These are phyloP conservation scores for Sitta carolinensis DNA, from an alignment of 2,797 vertebrate species.

Conservation along the genomic window DNA sequence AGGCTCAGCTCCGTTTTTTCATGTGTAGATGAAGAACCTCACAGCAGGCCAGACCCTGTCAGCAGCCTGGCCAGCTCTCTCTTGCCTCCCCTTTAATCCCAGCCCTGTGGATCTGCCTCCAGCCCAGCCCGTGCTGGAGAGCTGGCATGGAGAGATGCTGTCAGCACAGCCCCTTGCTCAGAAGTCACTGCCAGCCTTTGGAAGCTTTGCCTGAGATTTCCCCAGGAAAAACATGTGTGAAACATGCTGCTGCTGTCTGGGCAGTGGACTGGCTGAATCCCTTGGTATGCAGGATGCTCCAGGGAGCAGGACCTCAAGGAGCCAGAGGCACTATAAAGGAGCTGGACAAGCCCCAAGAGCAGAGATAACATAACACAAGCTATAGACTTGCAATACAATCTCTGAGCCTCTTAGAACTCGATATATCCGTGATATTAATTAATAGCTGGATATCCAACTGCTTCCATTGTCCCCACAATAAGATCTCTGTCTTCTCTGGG, in stretches of 20 bases:
- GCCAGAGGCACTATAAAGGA: background rate
- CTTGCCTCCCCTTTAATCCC: background rate
- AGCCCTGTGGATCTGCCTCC: background rate
- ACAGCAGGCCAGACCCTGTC: background rate
- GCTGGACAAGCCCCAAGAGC: background rate
- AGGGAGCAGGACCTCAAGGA: background rate
- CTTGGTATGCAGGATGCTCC: background rate
- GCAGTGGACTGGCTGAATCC: background rate
- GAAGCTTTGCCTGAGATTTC: background rate
- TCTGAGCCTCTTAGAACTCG: background rate
- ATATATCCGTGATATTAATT: background rate
- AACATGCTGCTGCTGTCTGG: background rate
- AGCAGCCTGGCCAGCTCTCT: background rate
- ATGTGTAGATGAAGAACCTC: background rate
- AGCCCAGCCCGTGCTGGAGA: background rate
- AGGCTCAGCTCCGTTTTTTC: background rate
- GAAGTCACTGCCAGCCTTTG: constrained; percentile 6
- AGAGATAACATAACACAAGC: background rate
- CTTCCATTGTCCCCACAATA: background rate
- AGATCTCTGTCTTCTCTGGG: background rate
- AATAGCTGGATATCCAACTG: background rate
- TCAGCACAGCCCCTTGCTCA: background rate
- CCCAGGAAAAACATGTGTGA: background rate
- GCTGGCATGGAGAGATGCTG: background rate
- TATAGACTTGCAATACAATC: fast-evolving